Evolutionary conservation across 2,113 vertebrate genomes (phyloP).

Genomic region (Entelurus aequoreus): DNA sequence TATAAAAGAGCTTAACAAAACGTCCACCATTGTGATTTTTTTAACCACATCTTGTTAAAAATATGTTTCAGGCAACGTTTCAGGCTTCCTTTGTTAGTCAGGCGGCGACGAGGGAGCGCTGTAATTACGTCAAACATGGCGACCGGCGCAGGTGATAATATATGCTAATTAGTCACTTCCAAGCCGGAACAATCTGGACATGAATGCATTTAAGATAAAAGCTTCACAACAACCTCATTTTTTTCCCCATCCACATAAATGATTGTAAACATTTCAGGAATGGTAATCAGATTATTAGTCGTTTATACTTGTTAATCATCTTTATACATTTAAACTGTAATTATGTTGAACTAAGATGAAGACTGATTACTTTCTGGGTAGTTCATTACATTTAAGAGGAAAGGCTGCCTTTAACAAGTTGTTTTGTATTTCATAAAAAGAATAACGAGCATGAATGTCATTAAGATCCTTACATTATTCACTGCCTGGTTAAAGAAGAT

Average conservation of each 20-base stretch:
- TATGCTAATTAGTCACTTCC: conserved; percentile 69
- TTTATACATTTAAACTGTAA: conserved; percentile 11
- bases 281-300: conserved; percentile 55
- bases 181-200: conserved; percentile 61
- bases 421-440: background rate
- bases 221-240: conserved; percentile 56
- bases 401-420: background rate
- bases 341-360: background rate
- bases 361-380: background rate
- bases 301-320: conserved; percentile 36
- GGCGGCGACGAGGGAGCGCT: conserved; percentile 66
- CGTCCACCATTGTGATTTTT: too few species aligned
- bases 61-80: background rate
- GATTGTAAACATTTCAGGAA: conserved; percentile 57
- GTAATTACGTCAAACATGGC: conserved; percentile 71
- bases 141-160: conserved; percentile 68
- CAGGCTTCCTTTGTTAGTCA: conserved; percentile 51
- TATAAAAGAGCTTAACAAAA: too few species aligned
- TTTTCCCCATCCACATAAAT: conserved; percentile 18
- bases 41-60: background rate
- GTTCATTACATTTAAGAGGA: background rate
- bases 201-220: conserved; percentile 69
- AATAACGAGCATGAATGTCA: too few species aligned
- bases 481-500: too few species aligned
- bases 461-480: too few species aligned